Conservation (phyloP, 2,113 vertebrate species). For the Sciurus niger region DNA sequence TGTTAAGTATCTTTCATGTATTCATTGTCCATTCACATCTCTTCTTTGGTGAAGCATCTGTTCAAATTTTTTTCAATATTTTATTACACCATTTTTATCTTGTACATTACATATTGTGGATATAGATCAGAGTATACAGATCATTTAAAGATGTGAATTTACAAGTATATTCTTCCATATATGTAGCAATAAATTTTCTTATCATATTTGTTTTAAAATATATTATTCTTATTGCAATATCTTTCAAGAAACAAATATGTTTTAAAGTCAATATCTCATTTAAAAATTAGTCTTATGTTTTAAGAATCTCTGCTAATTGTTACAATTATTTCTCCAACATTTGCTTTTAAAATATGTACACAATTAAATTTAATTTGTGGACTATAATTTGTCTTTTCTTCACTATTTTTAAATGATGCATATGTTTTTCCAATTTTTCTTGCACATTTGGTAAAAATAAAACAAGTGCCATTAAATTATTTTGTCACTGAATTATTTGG, state of each 20-base stretch:
- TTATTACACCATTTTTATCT: background rate
- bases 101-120: background rate
- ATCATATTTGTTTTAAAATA: background rate
- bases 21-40: background rate
- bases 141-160: background rate
- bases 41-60: background rate
- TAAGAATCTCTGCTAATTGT: background rate
- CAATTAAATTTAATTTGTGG: background rate
- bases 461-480: background rate
- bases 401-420: background rate
- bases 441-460: background rate
- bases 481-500: background rate
- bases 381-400: background rate
- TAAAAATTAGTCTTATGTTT: background rate
- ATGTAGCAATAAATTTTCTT: background rate
- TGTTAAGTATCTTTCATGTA: background rate
- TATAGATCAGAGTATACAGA: too few species aligned
- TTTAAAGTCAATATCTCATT: background rate
- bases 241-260: background rate
- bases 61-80: background rate
- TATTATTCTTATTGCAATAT: background rate
- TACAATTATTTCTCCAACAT: background rate
- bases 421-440: background rate
- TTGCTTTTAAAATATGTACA: background rate
- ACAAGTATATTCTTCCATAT: background rate